Conservation (phyloP, 2,888 invertebrate genomes). For the Sphinx pinastri region DNA sequence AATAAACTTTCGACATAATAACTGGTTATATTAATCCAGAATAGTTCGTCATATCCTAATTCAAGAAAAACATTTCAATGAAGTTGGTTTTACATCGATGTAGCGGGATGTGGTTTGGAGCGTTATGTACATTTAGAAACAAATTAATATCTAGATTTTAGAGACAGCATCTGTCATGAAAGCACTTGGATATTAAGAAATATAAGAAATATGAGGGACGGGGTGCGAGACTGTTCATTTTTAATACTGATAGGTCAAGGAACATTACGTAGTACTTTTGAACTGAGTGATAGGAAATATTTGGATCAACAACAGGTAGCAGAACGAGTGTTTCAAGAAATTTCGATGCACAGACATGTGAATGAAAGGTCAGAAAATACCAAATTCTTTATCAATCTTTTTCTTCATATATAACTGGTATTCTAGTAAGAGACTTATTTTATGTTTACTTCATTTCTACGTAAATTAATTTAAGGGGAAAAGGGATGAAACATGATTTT, state of each 20-base stretch:
- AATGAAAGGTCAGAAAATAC: background rate
- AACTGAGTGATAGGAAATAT: background rate
- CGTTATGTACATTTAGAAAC: slow-evolving; percentile 58
- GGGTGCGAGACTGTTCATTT: slow-evolving; percentile 51
- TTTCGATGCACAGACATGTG: too few relatives aligned
- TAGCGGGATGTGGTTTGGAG: slow-evolving; percentile 55
- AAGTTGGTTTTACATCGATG: slow-evolving; percentile 56
- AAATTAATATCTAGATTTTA: slow-evolving; percentile 49
- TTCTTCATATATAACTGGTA: too few relatives aligned
- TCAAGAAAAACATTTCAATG: slow-evolving; percentile 58
- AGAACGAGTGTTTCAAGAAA: too few relatives aligned
- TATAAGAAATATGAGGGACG: slow-evolving; percentile 59
- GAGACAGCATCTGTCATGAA: slow-evolving; percentile 76
- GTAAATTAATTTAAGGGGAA: too few relatives aligned
- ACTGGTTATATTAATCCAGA: slow-evolving; percentile 77
- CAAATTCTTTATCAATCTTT: background rate
- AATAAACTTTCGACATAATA: slow-evolving; percentile 82
- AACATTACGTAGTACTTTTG: background rate
- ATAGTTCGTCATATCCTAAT: slow-evolving; percentile 69
- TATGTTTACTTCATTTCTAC: too few relatives aligned
- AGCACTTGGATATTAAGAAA: slow-evolving; percentile 68
- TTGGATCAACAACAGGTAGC: too few relatives aligned
- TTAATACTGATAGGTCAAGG: slow-evolving; percentile 8
- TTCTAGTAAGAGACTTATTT: too few relatives aligned
- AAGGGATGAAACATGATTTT: background rate